A percentile compares a stretch with the other conserved stretches of the same genome.
phyloP scores from a whole-genome alignment of 2,797 vertebrate genomes.

The Streptopelia turtur region DNA sequence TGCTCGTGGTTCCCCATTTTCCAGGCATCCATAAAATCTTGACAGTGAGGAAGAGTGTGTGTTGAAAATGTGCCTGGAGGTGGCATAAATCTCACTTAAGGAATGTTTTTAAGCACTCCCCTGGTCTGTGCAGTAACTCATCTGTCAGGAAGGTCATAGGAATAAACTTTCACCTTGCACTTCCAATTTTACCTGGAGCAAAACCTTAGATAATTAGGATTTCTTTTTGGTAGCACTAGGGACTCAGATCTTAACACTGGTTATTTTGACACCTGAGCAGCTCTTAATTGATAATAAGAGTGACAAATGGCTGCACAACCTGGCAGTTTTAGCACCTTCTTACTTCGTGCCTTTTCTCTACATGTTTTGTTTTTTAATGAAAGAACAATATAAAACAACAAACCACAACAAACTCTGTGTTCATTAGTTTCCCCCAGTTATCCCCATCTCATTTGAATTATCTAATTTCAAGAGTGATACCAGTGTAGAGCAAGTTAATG shows the following conservation, averaged over 20 bases:
- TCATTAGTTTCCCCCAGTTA: not conserved
- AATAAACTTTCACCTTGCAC: not conserved
- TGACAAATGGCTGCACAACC: not conserved
- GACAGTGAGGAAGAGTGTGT: not conserved
- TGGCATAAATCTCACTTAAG: not conserved
- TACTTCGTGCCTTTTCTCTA: not conserved
- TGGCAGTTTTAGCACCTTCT: not conserved
- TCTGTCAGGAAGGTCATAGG: not conserved
- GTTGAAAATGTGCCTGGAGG: not conserved
- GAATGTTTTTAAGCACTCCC: not conserved
- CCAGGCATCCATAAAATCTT: not conserved
- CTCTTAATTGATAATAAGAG: not conserved
- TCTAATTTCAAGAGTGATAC: not conserved
- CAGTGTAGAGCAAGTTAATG: not conserved
- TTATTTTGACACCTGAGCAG: not conserved
- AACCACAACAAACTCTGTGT: not conserved
- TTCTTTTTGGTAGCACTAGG: not conserved
- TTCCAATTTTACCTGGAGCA: not conserved
- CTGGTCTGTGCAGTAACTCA: not conserved
- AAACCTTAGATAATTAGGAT: not conserved
- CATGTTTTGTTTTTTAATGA: not conserved
- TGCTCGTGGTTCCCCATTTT: fast-evolving
- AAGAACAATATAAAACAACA: no score
- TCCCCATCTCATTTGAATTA: not conserved
- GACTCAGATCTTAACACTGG: not conserved